phyloP scores from a whole-genome alignment of 2,113 vertebrate genomes.

The Ardeotis arabs region DNA sequence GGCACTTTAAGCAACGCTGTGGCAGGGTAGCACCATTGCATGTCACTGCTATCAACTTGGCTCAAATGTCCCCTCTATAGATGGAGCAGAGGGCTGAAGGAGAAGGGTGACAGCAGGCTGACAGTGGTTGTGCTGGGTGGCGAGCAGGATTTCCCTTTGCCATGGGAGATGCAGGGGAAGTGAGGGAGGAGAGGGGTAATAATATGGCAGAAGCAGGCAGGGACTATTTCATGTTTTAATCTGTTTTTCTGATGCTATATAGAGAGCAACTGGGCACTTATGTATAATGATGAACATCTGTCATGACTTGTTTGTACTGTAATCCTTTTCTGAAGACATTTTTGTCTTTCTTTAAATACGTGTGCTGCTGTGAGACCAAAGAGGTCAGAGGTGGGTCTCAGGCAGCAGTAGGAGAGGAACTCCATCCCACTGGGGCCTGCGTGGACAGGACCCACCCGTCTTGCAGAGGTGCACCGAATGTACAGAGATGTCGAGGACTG shows the following conservation, averaged over 20 bases:
- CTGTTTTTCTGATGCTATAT: neutral
- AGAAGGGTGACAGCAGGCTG: neutral
- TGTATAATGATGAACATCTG: neutral
- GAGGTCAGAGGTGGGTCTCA: neutral
- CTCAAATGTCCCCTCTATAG: neutral
- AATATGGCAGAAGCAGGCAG: neutral
- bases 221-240: neutral
- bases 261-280: neutral
- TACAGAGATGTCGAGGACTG: neutral
- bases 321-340: neutral
- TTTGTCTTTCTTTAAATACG: neutral
- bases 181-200: neutral
- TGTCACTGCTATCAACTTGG: neutral
- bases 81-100: neutral
- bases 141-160: neutral
- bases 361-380: neutral
- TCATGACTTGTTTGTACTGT: neutral
- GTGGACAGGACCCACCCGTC: neutral
- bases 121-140: neutral
- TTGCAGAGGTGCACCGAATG: neutral
- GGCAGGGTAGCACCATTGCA: neutral
- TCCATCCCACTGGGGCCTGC: accelerated
- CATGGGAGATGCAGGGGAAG: neutral
- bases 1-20: neutral
- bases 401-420: neutral